Conservation (phyloP, 2,888 invertebrate species). For the Crepidodera aurea region DNA sequence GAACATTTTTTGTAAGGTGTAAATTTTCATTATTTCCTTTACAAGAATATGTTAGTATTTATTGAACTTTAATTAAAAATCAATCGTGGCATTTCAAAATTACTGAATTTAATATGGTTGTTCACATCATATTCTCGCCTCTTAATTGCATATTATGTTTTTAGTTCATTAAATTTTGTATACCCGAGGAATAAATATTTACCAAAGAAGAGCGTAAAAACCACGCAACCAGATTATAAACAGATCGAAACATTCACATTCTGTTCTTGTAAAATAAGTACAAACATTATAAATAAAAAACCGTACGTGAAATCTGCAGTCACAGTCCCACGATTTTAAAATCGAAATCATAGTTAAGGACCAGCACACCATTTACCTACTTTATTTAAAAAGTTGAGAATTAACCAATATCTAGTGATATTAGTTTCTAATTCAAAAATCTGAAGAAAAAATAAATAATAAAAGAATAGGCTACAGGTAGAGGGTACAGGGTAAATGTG, state of each 20-base stretch:
- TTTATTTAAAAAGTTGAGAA: too few relatives aligned
- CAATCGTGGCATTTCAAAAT: neutral
- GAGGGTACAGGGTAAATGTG: too few relatives aligned
- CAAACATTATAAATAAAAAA: neutral
- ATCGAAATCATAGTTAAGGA: too few relatives aligned
- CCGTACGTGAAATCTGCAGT: too few relatives aligned
- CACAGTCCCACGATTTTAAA: too few relatives aligned
- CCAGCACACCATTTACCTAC: too few relatives aligned
- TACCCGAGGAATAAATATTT: slow-evolving; percentile 51
- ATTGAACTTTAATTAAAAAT: slow-evolving; percentile 9
- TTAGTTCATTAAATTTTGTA: slow-evolving; percentile 50
- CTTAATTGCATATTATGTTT: slow-evolving; percentile 46
- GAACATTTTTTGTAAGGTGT: too few relatives aligned
- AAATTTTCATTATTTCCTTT: neutral
- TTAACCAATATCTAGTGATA: too few relatives aligned
- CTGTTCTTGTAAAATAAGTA: slow-evolving; percentile 32
- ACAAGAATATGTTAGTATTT: too few relatives aligned
- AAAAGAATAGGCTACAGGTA: too few relatives aligned
- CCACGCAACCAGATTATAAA: slow-evolving; percentile 46
- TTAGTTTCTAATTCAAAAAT: too few relatives aligned
- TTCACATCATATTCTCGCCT: neutral
- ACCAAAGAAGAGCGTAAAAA: slow-evolving; percentile 49
- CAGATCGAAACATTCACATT: slow-evolving; percentile 41
- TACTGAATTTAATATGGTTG: neutral
- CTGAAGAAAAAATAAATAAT: too few relatives aligned